Conservation (phyloP, 2,888 invertebrate genomes). For the Gari tellinella region DNA sequence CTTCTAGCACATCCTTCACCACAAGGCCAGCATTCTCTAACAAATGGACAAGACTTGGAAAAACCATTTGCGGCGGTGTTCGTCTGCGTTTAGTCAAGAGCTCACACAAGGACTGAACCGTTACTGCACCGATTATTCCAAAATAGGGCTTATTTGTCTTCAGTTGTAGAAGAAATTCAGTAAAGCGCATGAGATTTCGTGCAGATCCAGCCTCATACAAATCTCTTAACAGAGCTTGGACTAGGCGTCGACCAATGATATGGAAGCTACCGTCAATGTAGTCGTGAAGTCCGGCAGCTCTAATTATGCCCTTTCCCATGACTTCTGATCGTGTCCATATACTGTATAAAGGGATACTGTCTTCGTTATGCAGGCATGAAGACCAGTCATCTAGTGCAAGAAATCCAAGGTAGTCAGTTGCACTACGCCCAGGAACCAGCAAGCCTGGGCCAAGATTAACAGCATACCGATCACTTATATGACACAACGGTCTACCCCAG, state of each 20-base stretch:
- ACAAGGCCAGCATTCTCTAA: conserved; percentile 1
- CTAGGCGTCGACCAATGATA: conserved; percentile 21
- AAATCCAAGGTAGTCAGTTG: conserved; percentile 22
- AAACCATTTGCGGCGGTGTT: conserved; percentile 6
- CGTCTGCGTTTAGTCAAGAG: conserved; percentile 4
- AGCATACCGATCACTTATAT: conserved; percentile 2
- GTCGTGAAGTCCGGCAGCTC: conserved; percentile 35
- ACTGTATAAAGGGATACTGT: conserved; percentile 28
- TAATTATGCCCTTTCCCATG: conserved; percentile 12
- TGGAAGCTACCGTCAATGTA: conserved; percentile 10
- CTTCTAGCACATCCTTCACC: conserved; percentile 8
- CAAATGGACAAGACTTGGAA: conserved; percentile 5
- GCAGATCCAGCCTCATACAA: conserved; percentile 18
- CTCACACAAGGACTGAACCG: conserved; percentile 1
- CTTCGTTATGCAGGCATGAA: conserved; percentile 28
- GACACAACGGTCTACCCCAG: conserved; percentile 31
- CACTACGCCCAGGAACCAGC: conserved; percentile 9
- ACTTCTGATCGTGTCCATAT: conserved; percentile 31
- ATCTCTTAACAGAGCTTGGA: conserved; percentile 21
- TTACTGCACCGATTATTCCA: conserved; percentile 10
- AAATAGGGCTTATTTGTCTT: conserved; percentile 11
- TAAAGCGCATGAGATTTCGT: conserved; percentile 8
- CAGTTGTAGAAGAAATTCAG: conserved; percentile 27
- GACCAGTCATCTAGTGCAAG: conserved; percentile 28
- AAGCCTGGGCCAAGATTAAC: conserved; percentile 26